Conservation (phyloP, 1,140 invertebrate genomes). For the Nymphalis io region DNA sequence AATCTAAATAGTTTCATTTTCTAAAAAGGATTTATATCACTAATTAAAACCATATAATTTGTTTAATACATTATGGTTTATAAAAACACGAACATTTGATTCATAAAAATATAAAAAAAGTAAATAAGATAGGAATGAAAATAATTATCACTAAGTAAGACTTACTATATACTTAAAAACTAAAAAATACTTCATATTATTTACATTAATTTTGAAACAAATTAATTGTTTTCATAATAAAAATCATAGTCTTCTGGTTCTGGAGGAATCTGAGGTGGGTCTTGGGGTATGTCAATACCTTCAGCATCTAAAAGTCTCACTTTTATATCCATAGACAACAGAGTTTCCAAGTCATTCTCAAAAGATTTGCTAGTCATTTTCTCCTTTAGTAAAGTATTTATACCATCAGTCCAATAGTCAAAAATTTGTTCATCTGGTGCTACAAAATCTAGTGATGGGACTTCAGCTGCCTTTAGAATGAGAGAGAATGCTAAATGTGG, state of each 20-base stretch:
- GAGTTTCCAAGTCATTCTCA: slow-evolving; percentile 93
- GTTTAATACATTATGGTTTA: background rate
- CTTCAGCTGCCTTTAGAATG: slow-evolving; percentile 88
- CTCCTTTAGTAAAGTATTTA: slow-evolving; percentile 93
- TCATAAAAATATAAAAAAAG: background rate
- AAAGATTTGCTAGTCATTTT: slow-evolving; percentile 95
- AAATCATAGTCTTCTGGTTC: slow-evolving; percentile 86
- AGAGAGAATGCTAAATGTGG: slow-evolving; percentile 94
- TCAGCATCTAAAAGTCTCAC: slow-evolving; percentile 95
- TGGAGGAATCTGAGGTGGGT: slow-evolving; percentile 93
- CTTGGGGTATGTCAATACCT: slow-evolving; percentile 95
- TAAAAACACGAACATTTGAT: background rate
- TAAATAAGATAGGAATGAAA: slow-evolving; percentile 14
- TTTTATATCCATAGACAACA: slow-evolving; percentile 98
- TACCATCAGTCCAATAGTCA: slow-evolving; percentile 97
- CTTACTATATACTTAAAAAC: slow-evolving; percentile 19
- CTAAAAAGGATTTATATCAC: too few species aligned
- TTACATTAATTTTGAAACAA: slow-evolving; percentile 9
- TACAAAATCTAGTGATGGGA: slow-evolving; percentile 93
- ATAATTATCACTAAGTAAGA: slow-evolving; percentile 16
- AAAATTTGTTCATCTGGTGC: slow-evolving; percentile 94
- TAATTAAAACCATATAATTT: background rate
- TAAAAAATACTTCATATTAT: slow-evolving; percentile 10
- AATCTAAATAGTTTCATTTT: too few species aligned
- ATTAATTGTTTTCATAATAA: slow-evolving; percentile 77